Conservation (phyloP, 2,888 invertebrate genomes). For the Uropetala carovei region DNA sequence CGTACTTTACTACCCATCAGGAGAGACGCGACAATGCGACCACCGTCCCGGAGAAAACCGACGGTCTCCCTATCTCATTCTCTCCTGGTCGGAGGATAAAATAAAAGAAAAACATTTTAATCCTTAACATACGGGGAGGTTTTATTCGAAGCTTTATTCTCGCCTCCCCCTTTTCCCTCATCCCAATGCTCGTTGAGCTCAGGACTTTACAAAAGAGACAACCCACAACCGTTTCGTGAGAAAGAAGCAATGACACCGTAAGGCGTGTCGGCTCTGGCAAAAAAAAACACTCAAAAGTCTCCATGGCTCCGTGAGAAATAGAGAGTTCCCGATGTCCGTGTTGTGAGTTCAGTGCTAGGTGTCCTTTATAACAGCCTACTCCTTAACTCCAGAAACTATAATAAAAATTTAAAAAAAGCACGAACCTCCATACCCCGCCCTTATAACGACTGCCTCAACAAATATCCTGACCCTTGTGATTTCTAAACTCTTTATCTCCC, state of each 20-base stretch:
- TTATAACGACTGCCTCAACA: background rate
- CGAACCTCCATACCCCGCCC: too few species aligned
- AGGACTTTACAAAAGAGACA: background rate
- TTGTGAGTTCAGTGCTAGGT: background rate
- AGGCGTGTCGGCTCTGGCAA: background rate
- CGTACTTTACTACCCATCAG: conserved; percentile 42
- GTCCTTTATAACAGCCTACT: background rate
- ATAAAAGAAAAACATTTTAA: too few species aligned
- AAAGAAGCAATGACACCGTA: background rate
- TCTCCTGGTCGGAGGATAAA: too few species aligned
- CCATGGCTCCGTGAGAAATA: background rate
- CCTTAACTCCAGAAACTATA: background rate
- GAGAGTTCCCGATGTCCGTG: background rate
- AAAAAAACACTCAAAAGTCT: background rate
- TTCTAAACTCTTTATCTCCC: background rate
- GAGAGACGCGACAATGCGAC: conserved; percentile 15
- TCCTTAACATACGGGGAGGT: too few species aligned
- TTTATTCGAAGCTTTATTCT: background rate
- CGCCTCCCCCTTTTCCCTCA: background rate
- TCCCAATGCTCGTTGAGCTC: background rate
- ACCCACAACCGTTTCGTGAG: background rate
- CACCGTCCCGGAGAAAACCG: background rate
- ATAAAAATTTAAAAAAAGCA: background rate
- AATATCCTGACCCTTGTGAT: background rate
- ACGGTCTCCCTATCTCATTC: too few species aligned